Conservation (phyloP, 2,888 invertebrate species). For the Aporophyla lueneburgensis region DNA sequence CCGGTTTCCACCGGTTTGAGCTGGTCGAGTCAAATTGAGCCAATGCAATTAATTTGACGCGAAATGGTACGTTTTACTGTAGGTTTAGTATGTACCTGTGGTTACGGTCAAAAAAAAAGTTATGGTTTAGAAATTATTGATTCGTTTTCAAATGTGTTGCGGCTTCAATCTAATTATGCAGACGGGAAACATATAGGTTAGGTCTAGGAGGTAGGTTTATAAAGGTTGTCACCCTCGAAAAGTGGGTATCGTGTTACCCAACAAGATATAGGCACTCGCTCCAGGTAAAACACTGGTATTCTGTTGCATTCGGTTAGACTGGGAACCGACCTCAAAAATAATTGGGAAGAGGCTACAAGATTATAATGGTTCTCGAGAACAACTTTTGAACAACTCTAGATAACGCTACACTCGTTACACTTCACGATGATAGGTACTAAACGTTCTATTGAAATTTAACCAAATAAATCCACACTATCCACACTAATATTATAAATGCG, state of each 20-base stretch:
- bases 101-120: conserved; percentile 50
- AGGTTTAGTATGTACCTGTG: conserved; percentile 36
- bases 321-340: too few species aligned
- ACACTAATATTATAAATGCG: too few species aligned
- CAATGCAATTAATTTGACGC: conserved; percentile 74
- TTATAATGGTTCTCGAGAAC: neutral
- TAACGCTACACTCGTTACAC: neutral
- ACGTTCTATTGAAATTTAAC: neutral
- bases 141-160: neutral
- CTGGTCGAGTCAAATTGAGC: conserved; percentile 69
- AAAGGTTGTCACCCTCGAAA: neutral
- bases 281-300: too few species aligned
- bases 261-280: too few species aligned
- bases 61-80: conserved; percentile 60
- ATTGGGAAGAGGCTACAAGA: too few species aligned
- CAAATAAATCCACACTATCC: too few species aligned
- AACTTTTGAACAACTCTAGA: neutral
- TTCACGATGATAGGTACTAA: neutral
- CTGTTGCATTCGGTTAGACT: too few species aligned
- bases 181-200: neutral
- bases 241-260: too few species aligned
- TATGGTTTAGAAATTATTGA: conserved; percentile 24
- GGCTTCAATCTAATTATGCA: neutral
- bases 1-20: conserved; percentile 67
- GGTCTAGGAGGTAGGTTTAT: neutral